Base-by-base conservation (phyloP, 2,888 invertebrate genomes). In the Aproaerema taeniolella region DNA sequence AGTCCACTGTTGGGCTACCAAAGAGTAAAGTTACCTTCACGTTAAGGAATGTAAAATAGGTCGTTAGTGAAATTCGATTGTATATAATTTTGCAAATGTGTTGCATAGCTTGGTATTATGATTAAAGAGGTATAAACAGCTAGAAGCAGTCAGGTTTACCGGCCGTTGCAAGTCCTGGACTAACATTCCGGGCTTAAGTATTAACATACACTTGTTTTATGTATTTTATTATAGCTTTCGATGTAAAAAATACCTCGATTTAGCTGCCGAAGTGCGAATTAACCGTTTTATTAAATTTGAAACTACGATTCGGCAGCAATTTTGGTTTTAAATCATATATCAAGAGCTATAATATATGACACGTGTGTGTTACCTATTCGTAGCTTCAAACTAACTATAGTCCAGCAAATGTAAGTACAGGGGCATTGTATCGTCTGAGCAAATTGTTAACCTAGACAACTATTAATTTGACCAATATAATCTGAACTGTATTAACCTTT, bases 391-490 rank as follows among this genome's bases (percentile, higher is more conserved):
- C n/a, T n/a, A n/a, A n/a, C n/a, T n/a, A n/a, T n/a, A n/a, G n/a
- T n/a, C n/a, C n/a, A n/a, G n/a, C n/a, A n/a, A n/a, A 20, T 20
- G 12, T 38, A 47, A 42, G 39, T 49, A 43, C 51, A 49, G 43
- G 46, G 48, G 43, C n/a, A n/a, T 47, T 46, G 47, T 47, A 14
- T 39, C 41, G 47, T n/a, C n/a, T n/a, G 56, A 54, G 56, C 49
- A 60, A 63, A 62, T 67, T 71, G 72, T 74, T 74, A 63, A 59
- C 55, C 61, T 76, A 72, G 70, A 68, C 73, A 68, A 61, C 67
- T 63, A 76, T 83, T 80, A 73, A 80, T 81, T 79, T 82, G 83
- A 85, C 82, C 82, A 82, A 83, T 83, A 77, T 85, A 82, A 80
- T 79, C 83, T 67, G 78, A 73, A 74, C 67, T 74, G 77, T 83